Percentiles rank a stretch among this genome's conserved stretches.
Evolutionary conservation across 92 coral and sea anemone species (phyloP).

Genomic region (Siderastrea siderea): DNA sequence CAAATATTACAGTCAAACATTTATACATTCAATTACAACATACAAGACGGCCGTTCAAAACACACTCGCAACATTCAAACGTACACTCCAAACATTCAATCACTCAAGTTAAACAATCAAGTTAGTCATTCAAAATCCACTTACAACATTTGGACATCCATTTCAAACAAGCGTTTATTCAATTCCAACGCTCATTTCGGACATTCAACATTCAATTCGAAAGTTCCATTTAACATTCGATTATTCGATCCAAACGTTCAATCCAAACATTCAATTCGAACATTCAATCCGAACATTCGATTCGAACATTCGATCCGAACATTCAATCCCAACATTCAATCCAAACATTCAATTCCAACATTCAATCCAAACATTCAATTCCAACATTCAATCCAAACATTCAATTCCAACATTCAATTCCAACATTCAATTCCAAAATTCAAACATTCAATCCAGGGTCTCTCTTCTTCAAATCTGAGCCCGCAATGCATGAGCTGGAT

Average conservation of each 20-base stretch:
- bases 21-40: too few relatives aligned
- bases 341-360: background rate
- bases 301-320: slow-evolving; percentile 13
- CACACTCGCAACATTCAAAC: too few relatives aligned
- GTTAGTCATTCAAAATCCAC: background rate
- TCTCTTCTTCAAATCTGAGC: background rate
- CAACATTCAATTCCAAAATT: background rate
- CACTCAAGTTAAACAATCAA: background rate
- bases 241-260: slow-evolving; percentile 17
- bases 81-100: too few relatives aligned
- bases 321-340: background rate
- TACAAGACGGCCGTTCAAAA: too few relatives aligned
- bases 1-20: too few relatives aligned
- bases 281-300: slow-evolving; percentile 1
- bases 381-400: background rate
- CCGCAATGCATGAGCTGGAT: background rate
- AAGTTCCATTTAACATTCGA: background rate
- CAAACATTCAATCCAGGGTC: background rate
- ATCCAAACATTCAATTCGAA: background rate
- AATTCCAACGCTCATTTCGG: background rate
- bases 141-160: slow-evolving; percentile 9
- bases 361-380: slow-evolving; percentile 12
- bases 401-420: background rate
- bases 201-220: slow-evolving; percentile 20
- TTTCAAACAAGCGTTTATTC: slow-evolving; percentile 5